Conservation (phyloP, 2,888 invertebrate genomes). For the Cylindroiulus punctatus region DNA sequence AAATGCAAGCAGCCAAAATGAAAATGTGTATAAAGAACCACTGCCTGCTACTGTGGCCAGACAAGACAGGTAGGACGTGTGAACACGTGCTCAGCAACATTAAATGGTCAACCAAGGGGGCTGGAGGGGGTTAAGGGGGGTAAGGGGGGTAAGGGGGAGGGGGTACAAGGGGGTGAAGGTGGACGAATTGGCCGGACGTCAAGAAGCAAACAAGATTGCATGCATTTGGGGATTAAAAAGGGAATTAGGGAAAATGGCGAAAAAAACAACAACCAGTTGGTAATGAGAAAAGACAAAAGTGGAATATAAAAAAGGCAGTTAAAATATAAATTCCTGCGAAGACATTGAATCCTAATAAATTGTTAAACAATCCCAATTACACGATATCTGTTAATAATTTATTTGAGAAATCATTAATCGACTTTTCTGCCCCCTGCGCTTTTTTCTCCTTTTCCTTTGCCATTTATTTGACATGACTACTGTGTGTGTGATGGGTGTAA, state of each 20-base stretch:
- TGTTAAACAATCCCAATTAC: slow-evolving; percentile 51
- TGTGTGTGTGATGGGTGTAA: slow-evolving; percentile 36
- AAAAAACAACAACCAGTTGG: background rate
- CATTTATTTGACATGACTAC: slow-evolving; percentile 45
- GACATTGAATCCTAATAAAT: slow-evolving; percentile 52
- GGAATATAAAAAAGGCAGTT: slow-evolving; percentile 20
- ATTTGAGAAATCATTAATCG: slow-evolving; percentile 51
- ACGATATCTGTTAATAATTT: slow-evolving; percentile 49
- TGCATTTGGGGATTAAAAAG: slow-evolving; percentile 44
- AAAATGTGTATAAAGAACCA: background rate
- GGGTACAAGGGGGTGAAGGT: slow-evolving; percentile 14
- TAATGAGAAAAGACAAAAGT: slow-evolving; percentile 22
- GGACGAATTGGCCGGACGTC: slow-evolving; percentile 30
- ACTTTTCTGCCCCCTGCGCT: slow-evolving; percentile 16
- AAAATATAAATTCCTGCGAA: slow-evolving; percentile 48
- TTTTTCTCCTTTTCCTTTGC: background rate
- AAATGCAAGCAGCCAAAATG: background rate
- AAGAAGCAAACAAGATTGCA: slow-evolving; percentile 28
- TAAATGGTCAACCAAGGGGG: slow-evolving; percentile 46
- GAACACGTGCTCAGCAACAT: slow-evolving; percentile 51
- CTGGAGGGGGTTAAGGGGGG: no score
- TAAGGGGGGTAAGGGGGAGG: no score
- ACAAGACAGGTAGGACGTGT: slow-evolving; percentile 51
- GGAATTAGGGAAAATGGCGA: background rate
- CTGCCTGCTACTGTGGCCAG: slow-evolving; percentile 31